Conservation (phyloP, 2,797 vertebrate species). For the Okamejei kenojei region DNA sequence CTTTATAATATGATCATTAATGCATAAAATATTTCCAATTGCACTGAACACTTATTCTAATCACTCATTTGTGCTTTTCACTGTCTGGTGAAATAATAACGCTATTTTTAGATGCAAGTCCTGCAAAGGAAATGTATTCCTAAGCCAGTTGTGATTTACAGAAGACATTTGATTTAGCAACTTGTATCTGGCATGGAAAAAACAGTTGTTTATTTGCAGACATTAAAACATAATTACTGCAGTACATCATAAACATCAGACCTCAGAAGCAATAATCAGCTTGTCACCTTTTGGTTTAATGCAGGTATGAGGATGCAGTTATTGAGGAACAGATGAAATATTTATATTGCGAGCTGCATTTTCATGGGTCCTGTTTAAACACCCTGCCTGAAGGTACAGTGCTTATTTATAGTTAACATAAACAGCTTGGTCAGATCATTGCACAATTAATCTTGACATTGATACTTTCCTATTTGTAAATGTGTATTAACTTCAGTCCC, state of each 20-base stretch:
- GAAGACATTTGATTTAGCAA: conserved; percentile 7
- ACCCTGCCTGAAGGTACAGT: neutral
- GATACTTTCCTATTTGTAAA: neutral
- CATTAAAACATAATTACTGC: conserved; percentile 30
- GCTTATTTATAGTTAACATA: neutral
- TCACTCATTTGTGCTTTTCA: neutral
- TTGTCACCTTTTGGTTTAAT: conserved; percentile 14
- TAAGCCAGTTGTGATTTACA: neutral
- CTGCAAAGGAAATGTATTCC: neutral
- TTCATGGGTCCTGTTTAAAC: neutral
- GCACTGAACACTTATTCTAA: neutral
- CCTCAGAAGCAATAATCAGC: conserved; percentile 23
- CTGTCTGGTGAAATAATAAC: neutral
- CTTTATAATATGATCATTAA: neutral
- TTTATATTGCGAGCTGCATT: neutral
- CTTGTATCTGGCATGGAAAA: neutral
- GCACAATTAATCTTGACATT: neutral
- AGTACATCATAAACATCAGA: neutral
- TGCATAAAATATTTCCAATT: neutral
- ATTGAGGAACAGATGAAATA: neutral
- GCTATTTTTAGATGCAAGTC: neutral
- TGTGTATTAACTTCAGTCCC: neutral
- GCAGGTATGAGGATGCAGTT: conserved; percentile 13
- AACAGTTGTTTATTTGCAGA: conserved; percentile 17
- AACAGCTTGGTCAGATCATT: neutral